A percentile compares a stretch with the other conserved stretches of the same genome.
These are phyloP conservation scores for Caenorhabditis wallacei DNA, from an alignment of 2,888 invertebrate genomes.

Conservation along the genomic window DNA sequence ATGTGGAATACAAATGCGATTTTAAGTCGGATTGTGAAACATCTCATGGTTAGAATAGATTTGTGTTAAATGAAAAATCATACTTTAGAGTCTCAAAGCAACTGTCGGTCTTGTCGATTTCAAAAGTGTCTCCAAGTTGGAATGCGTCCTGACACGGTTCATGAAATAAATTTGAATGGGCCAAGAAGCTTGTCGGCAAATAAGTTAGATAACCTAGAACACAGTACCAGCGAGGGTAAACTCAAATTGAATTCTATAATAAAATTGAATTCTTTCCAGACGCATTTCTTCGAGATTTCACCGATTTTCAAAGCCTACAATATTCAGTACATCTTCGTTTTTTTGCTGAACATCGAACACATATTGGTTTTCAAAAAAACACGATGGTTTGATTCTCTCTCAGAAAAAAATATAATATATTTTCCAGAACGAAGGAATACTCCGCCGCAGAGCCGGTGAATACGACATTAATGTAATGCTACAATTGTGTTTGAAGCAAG, in stretches of 20 bases:
- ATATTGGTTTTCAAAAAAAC: conserved; percentile 53
- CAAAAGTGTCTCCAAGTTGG: conserved; percentile 32
- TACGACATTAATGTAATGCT: conserved; percentile 72
- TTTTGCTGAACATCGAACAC: conserved; percentile 7
- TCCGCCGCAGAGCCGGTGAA: conserved; percentile 64
- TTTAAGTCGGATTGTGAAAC: conserved; percentile 57
- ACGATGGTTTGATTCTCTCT: background rate
- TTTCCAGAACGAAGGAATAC: conserved; percentile 5
- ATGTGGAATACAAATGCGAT: conserved; percentile 62
- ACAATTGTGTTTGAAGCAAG: conserved; percentile 66
- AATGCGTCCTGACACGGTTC: conserved; percentile 19
- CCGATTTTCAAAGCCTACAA: conserved; percentile 7
- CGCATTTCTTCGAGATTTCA: conserved; percentile 23
- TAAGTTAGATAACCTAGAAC: background rate
- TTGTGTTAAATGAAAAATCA: too few species aligned
- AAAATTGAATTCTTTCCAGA: too few species aligned
- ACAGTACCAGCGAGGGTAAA: conserved; percentile 7
- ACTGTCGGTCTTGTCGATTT: conserved; percentile 28
- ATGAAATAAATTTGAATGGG: conserved; percentile 4
- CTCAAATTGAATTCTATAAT: too few species aligned
- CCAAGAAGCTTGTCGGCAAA: conserved; percentile 1
- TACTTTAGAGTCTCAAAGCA: conserved; percentile 47
- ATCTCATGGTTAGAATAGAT: conserved; percentile 41
- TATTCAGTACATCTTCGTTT: conserved; percentile 10
- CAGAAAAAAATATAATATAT: background rate